phyloP scores from a whole-genome alignment of 2,888 invertebrate genomes.

The Harpalus rufipes region DNA sequence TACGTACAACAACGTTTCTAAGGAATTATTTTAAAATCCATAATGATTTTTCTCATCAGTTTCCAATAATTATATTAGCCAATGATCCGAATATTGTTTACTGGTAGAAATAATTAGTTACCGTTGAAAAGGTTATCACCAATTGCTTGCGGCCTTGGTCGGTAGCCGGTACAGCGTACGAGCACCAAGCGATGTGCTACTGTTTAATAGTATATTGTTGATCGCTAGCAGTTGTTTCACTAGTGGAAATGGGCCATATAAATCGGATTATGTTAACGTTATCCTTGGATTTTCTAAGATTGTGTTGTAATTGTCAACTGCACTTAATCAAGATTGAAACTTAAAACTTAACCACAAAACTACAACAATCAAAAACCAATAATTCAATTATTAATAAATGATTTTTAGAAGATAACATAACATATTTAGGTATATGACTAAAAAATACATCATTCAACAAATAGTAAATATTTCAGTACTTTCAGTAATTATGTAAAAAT shows the following conservation, averaged over 20 bases:
- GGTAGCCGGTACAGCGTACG: background rate
- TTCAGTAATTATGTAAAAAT: too few species aligned
- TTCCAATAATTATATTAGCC: background rate
- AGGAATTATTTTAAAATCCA: too few species aligned
- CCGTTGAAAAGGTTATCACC: constrained; percentile 59
- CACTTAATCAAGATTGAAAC: background rate
- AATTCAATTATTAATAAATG: background rate
- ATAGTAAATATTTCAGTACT: too few species aligned
- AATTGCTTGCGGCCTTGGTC: constrained; percentile 51
- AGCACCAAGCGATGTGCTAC: background rate
- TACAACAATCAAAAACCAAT: background rate
- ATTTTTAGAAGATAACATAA: background rate
- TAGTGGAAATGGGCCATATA: background rate
- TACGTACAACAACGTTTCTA: too few species aligned
- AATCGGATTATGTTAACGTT: background rate
- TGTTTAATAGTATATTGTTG: background rate
- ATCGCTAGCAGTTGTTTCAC: background rate
- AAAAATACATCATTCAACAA: too few species aligned
- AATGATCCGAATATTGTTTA: constrained; percentile 32
- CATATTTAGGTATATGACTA: too few species aligned
- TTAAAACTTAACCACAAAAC: background rate
- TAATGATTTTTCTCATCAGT: background rate
- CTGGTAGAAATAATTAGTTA: constrained; percentile 26
- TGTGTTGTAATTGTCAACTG: background rate
- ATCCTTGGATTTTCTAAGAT: background rate